A percentile compares a stretch with the other conserved stretches of the same genome.
Evolutionary conservation across 2,797 vertebrate species (phyloP).

Genomic region (Parauchenoglanis ngamensis): DNA sequence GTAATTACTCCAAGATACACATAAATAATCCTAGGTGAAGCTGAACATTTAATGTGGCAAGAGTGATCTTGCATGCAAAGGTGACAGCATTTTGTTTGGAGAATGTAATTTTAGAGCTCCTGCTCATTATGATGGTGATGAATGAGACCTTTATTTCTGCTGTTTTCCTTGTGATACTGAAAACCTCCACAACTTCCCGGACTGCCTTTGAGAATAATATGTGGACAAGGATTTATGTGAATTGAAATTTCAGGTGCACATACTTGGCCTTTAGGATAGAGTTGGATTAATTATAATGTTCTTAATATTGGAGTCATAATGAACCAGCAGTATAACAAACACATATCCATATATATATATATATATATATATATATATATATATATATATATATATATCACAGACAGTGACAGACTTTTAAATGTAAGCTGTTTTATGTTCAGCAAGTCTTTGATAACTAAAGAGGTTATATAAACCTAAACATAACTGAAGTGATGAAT

Average conservation of each 20-base stretch:
- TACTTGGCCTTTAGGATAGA: background rate
- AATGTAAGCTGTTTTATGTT: no score
- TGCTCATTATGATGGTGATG: constrained; percentile 22
- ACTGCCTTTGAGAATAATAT: constrained; percentile 20
- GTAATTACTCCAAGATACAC: constrained; percentile 8
- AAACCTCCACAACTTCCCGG: background rate
- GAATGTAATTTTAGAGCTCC: constrained; percentile 19
- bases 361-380: no score
- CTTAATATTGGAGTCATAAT: background rate
- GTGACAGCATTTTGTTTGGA: constrained; percentile 34
- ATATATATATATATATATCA: background rate
- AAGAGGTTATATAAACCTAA: background rate
- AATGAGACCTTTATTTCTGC: constrained; percentile 31
- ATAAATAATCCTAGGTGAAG: constrained; percentile 6
- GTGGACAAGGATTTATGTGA: constrained; percentile 24
- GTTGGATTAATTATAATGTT: background rate
- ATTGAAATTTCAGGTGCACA: constrained; percentile 28
- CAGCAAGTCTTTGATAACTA: background rate
- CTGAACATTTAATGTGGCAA: background rate
- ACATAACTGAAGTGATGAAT: background rate
- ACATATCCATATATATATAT: background rate
- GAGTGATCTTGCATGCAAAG: constrained; percentile 16
- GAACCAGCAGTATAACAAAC: background rate
- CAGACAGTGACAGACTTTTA: background rate
- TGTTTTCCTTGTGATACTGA: constrained; percentile 32